Percentiles rank a stretch among this genome's conserved stretches.
These are phyloP conservation scores for Platycheirus albimanus DNA, from an alignment of 2,888 invertebrate genomes.

Conservation along the genomic window DNA sequence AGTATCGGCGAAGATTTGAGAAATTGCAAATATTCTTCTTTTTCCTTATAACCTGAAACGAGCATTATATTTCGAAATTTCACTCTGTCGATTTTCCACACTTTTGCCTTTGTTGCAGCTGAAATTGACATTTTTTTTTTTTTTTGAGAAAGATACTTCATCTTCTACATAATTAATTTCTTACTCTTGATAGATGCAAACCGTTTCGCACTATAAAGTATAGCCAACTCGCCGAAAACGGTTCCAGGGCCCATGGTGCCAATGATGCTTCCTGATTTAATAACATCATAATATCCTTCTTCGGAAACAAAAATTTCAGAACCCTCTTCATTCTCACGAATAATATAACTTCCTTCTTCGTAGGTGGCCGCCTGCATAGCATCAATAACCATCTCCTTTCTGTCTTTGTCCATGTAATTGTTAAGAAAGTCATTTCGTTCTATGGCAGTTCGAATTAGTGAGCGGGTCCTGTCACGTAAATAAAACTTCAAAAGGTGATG, in stretches of 20 bases:
- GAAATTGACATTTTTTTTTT: conserved; percentile 48
- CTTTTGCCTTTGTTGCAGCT: conserved; percentile 90
- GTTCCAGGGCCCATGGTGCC: conserved; percentile 91
- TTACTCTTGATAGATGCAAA: conserved; percentile 93
- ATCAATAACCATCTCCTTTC: conserved; percentile 90
- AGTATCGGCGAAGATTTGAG: conserved; percentile 91
- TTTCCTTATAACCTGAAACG: conserved; percentile 91
- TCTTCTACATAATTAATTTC: too few relatives aligned
- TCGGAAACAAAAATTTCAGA: conserved; percentile 94
- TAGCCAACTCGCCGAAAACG: conserved; percentile 95
- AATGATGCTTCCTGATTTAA: conserved; percentile 90
- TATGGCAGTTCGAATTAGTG: conserved; percentile 88
- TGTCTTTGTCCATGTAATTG: conserved; percentile 89
- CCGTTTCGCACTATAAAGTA: conserved; percentile 96
- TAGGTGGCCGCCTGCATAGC: conserved; percentile 90
- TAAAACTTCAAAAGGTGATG: conserved; percentile 11
- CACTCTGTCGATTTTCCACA: conserved; percentile 94
- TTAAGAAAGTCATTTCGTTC: conserved; percentile 92
- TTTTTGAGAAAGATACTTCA: too few relatives aligned
- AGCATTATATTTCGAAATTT: conserved; percentile 96
- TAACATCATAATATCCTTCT: conserved; percentile 93
- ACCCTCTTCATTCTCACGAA: conserved; percentile 91
- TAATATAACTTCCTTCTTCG: conserved; percentile 87
- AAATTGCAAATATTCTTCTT: conserved; percentile 93
- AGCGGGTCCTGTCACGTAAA: conserved; percentile 83